Evolutionary conservation across 2,797 vertebrate species (phyloP), one percentile per base, ranked within the genome.

Genomic region (Enteromius paludinosus): DNA sequence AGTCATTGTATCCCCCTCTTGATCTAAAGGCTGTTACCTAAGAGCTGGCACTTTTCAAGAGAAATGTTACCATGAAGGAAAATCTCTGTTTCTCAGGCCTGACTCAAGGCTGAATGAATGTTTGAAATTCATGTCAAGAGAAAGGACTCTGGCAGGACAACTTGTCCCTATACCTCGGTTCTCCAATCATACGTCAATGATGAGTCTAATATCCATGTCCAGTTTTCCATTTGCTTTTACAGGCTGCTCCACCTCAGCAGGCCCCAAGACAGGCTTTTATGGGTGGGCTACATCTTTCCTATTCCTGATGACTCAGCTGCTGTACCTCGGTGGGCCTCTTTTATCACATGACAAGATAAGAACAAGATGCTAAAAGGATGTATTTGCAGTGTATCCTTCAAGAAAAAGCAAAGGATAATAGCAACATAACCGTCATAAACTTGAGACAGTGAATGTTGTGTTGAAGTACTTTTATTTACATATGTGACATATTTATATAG

Each of bases 91-190:
- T 70, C 41, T 71, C 25, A 59, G 25, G 23, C n/a, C 78, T 2
- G 65, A 70, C 25, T 59, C 35, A 5, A 66, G 52, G 12, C 38
- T 80, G 78, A 71, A 79, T 75, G 20, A 65, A 65, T 78, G 75
- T 64, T 71, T 78, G 43, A 73, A 78, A 79, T 64, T 56, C 76
- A 73, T 28, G 68, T 47, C 54, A 73, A 84, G 49, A 20, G 28
- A 79, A 84, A 59, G 25, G 65, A 79, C 28, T 71, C 79, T 72
- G 78, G 85, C 71, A 76, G 82, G 45, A 84, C 76, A 79, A 74
- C 47, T n/a, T 59, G 83, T 84, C 62, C 28, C 25, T 15, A 28
- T 54, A 41, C 61, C 12, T 41, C 5, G n/a, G 64, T 25, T 76
- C 62, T 70, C 18, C 10, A 76, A 38, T 64, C 65, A 76, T 64